Evolutionary conservation across 2,797 vertebrate genomes (phyloP).

Genomic region (Anguilla anguilla): DNA sequence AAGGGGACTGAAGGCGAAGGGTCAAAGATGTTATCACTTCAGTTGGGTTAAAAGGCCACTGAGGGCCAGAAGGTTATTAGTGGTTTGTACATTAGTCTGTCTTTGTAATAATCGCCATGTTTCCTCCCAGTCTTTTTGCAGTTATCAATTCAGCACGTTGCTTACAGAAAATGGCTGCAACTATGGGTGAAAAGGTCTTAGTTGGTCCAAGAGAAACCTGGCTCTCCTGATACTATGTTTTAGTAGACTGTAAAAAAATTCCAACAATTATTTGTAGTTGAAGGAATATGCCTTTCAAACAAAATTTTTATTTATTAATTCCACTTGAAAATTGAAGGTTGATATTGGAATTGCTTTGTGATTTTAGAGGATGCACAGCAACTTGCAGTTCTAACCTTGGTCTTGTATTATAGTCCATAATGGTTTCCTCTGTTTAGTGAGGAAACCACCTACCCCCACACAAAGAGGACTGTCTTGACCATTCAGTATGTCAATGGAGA

Average conservation of each 20-base stretch:
- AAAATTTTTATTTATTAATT: neutral
- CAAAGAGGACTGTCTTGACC: neutral
- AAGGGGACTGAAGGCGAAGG: neutral
- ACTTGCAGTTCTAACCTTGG: neutral
- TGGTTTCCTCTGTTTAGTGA: neutral
- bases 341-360: neutral
- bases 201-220: neutral
- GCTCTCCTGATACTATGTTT: neutral
- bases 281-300: neutral
- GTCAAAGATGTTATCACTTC: constrained; percentile 20
- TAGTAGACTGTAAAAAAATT: neutral
- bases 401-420: neutral
- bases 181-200: neutral
- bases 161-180: neutral
- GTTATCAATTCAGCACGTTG: neutral
- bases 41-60: neutral
- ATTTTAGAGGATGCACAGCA: neutral
- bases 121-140: neutral
- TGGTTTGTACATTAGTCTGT: constrained; percentile 2
- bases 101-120: constrained; percentile 2
- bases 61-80: neutral
- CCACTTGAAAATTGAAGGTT: neutral
- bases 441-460: neutral
- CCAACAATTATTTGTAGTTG: neutral
- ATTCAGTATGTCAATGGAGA: neutral